Percentiles rank a stretch among this genome's conserved stretches.
Conservation (phyloP, 2,888 invertebrate genomes). For the Pantelozetes paolii region DNA sequence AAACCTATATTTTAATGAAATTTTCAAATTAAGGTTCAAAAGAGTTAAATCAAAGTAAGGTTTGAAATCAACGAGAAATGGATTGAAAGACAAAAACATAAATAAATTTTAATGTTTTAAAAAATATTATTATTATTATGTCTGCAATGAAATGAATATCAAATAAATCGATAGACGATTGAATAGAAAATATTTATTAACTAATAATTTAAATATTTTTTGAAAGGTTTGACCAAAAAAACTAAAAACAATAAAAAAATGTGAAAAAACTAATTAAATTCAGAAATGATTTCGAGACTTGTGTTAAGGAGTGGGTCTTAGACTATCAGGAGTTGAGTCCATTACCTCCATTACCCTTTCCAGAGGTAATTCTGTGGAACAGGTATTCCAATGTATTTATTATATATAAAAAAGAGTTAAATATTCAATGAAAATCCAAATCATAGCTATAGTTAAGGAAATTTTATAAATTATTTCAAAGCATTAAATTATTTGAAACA, state of each 20-base stretch:
- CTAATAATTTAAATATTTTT: no score
- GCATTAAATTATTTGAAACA: neutral
- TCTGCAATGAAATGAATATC: neutral
- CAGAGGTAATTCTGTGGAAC: neutral
- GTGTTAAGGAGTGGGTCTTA: slow-evolving; percentile 16
- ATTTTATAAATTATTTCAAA: neutral
- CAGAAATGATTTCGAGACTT: neutral
- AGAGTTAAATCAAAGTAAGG: neutral
- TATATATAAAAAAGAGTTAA: no score
- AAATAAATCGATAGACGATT: slow-evolving; percentile 5
- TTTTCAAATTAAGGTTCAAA: no score
- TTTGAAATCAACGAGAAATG: neutral
- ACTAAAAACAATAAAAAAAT: neutral
- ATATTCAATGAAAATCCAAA: neutral
- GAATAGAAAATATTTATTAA: neutral
- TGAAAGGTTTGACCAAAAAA: no score
- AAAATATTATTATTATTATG: no score
- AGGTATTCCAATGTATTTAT: neutral
- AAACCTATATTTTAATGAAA: no score
- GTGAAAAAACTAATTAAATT: slow-evolving; percentile 5
- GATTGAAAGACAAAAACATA: neutral
- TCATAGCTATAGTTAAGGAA: neutral
- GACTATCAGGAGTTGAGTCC: neutral
- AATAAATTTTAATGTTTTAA: neutral
- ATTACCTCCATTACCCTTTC: neutral